Conservation (phyloP, 2,113 vertebrate species). For the Hippocampus mohnikei region DNA sequence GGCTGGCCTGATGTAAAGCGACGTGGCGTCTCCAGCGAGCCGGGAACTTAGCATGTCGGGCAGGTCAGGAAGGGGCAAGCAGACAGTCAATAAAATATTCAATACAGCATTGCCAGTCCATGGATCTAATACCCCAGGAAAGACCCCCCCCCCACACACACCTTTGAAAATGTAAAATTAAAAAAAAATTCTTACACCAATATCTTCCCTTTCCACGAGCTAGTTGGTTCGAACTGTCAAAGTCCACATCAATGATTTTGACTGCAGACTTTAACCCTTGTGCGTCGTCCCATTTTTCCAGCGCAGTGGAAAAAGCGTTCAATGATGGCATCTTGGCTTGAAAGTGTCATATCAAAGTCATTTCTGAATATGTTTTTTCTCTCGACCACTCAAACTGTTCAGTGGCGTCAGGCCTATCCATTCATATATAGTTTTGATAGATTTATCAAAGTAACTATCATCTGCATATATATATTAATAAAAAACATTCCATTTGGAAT, state of each 20-base stretch:
- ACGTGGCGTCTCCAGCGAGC: slow-evolving; percentile 80
- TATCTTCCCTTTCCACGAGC: slow-evolving; percentile 26
- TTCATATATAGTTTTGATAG: no score
- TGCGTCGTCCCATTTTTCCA: no score
- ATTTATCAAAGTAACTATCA: no score
- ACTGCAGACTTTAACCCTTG: slow-evolving; percentile 10
- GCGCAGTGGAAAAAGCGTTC: no score
- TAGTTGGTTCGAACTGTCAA: slow-evolving; percentile 33
- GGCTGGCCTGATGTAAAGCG: slow-evolving; percentile 77
- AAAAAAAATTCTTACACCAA: slow-evolving; percentile 17
- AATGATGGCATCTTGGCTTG: no score
- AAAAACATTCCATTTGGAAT: no score
- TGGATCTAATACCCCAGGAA: slow-evolving; percentile 79
- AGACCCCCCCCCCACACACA: slow-evolving; percentile 10
- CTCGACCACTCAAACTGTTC: no score
- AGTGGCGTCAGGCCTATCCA: no score
- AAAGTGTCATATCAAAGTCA: no score
- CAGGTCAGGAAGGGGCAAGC: slow-evolving; percentile 82
- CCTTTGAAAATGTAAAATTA: slow-evolving; percentile 41
- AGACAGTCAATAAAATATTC: slow-evolving; percentile 91
- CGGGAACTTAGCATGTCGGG: slow-evolving; percentile 81
- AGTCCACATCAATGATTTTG: slow-evolving; percentile 45
- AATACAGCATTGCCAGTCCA: slow-evolving; percentile 82
- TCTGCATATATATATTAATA: no score
- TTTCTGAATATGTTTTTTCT: no score